Evolutionary conservation across 2,888 invertebrate genomes (phyloP).

Genomic region (Macrosiphum euphorbiae): DNA sequence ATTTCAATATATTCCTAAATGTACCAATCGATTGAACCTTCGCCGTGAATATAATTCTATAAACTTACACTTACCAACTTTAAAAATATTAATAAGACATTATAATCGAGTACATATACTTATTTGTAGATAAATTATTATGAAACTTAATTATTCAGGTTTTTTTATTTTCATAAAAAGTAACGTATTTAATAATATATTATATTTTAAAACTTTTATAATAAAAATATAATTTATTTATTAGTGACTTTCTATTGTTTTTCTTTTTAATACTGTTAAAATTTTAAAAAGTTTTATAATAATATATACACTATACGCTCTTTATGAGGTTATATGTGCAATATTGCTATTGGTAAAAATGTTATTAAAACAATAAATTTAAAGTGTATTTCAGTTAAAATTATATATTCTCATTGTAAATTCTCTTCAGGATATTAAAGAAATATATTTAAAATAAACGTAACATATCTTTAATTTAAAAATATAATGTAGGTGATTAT

Average conservation of each 20-base stretch:
- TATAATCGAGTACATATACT: neutral
- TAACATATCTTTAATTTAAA: neutral
- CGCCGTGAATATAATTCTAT: neutral
- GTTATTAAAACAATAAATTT: slow-evolving; percentile 39
- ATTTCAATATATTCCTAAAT: neutral
- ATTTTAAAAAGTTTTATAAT: neutral
- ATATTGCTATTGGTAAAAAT: neutral
- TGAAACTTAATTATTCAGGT: neutral
- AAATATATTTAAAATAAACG: neutral
- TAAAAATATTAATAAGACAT: neutral
- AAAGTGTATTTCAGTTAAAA: neutral
- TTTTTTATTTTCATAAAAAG: neutral
- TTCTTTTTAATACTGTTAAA: slow-evolving; percentile 30
- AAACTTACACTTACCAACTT: neutral
- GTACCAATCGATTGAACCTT: neutral
- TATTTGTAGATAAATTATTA: neutral
- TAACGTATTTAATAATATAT: neutral
- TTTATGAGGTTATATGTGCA: slow-evolving; percentile 3
- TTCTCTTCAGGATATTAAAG: neutral
- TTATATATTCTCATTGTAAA: neutral
- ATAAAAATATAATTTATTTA: slow-evolving; percentile 38
- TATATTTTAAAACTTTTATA: slow-evolving; percentile 37
- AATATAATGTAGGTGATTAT: neutral
- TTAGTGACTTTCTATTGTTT: slow-evolving; percentile 12
- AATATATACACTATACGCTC: neutral